Base-by-base conservation (phyloP, 1,140 invertebrate species). In the Triops longicaudatus region DNA sequence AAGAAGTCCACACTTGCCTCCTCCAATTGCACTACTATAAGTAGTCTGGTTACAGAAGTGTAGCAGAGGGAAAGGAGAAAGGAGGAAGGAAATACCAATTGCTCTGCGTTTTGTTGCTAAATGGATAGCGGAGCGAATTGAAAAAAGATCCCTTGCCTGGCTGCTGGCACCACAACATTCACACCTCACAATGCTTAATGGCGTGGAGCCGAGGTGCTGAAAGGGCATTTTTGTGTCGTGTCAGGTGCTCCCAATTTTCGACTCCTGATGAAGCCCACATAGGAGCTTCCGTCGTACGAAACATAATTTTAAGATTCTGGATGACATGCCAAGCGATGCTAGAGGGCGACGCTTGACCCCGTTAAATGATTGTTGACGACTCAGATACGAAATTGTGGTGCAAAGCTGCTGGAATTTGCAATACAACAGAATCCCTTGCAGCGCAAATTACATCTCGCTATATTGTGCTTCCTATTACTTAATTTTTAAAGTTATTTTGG, bases 31-130 rank as follows among this genome's bases (percentile, higher is more conserved):
- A 37, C 31, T 37, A 37, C 31, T 63, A 22, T 63, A 63, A 37
- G 31, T 63, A 63, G 50, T 63, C 17, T 10, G 50, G 50, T 22
- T 63, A 22, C 22, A 63, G 31, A 37, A 37, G 31, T 37, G 31
- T 37, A 37, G 31, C 50, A 17, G 22, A 63, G 50, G 22, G 50
- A 63, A 63, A 63, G 50, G 50, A 22, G 50, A 63, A 63, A 63
- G 50, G 50, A 63, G 50, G 50, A 63, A 63, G 50, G 50, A 63
- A 63, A 63, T 22, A 7, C 50, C 50, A 63, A 63, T 63, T 63
- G n/a, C 10, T 63, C 50, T 63, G 50, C 50, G 17, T 63, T 22
- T 63, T 63, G 50, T 63, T 63, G 14, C 22, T 63, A 63, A n/a
- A n/a, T 63, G 14, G 0, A 63, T 63, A 22, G 50, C 50, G 14